phyloP scores from a whole-genome alignment of 2,113 vertebrate species.

The Peromyscus leucopus region DNA sequence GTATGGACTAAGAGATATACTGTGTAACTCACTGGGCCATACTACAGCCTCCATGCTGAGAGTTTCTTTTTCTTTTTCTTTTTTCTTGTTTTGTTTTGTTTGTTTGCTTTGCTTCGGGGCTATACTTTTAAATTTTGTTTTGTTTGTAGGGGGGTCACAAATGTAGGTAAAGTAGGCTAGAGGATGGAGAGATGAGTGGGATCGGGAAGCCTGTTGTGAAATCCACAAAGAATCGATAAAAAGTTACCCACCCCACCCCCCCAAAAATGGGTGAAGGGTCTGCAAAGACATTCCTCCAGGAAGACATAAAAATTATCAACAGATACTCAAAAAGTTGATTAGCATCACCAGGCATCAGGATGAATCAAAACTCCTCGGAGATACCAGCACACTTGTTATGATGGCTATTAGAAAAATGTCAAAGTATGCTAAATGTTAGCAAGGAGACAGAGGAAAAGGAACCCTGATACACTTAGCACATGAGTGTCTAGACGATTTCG shows the following conservation, averaged over 20 bases:
- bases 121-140: neutral
- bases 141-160: neutral
- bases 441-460: neutral
- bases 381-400: neutral
- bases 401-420: neutral
- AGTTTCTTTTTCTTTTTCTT: neutral
- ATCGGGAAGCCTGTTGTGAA: neutral
- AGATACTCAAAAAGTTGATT: neutral
- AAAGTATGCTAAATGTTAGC: neutral
- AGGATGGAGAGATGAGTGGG: neutral
- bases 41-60: neutral
- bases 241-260: neutral
- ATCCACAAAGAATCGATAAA: neutral
- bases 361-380: neutral
- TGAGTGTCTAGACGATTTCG: neutral
- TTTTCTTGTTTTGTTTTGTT: neutral
- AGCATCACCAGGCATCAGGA: neutral
- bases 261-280: neutral
- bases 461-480: too few species aligned
- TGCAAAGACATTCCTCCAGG: neutral
- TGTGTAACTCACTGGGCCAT: neutral
- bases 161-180: neutral
- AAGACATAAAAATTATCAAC: neutral
- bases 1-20: neutral
- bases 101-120: too few species aligned